These are phyloP conservation scores for Eilema sororculum DNA, from an alignment of 2,888 invertebrate species.

Conservation along the genomic window DNA sequence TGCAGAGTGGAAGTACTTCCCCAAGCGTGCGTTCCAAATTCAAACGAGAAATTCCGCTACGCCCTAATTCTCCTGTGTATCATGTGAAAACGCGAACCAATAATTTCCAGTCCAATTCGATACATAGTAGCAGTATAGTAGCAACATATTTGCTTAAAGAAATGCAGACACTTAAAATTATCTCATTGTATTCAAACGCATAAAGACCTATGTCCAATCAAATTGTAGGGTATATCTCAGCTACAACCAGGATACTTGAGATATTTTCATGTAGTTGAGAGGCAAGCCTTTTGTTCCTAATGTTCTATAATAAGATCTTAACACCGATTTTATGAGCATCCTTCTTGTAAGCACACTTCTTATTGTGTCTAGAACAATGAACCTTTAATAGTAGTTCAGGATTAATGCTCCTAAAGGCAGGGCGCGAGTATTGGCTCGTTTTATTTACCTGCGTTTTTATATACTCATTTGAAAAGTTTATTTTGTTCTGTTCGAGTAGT, in stretches of 20 bases:
- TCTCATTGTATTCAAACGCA: slow-evolving; percentile 10
- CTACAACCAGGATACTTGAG: slow-evolving; percentile 16
- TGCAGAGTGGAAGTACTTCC: not conserved
- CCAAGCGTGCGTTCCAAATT: slow-evolving; percentile 1
- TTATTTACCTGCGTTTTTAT: slow-evolving; percentile 14
- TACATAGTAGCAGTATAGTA: not conserved
- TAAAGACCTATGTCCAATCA: slow-evolving; percentile 30
- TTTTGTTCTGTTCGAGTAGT: slow-evolving; percentile 25
- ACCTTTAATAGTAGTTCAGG: slow-evolving; percentile 52
- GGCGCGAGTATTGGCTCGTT: slow-evolving; percentile 18
- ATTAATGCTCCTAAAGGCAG: slow-evolving; percentile 38
- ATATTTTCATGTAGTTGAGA: slow-evolving; percentile 35
- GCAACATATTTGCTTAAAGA: not conserved
- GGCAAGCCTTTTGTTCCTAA: slow-evolving; percentile 44
- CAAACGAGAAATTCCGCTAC: not conserved
- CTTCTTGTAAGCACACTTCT: slow-evolving; percentile 47
- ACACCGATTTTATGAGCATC: slow-evolving; percentile 50
- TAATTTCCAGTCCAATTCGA: not conserved
- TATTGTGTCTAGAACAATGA: slow-evolving; percentile 54
- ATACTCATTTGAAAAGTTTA: slow-evolving; percentile 26
- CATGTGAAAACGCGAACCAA: not conserved
- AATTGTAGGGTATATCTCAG: slow-evolving; percentile 37
- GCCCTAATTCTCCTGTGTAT: not conserved
- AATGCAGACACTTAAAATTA: slow-evolving; percentile 4
- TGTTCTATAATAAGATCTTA: slow-evolving; percentile 49